These are phyloP conservation scores for Drosophila rhopaloa DNA, from an alignment of 1,140 invertebrate species.

Conservation along the genomic window DNA sequence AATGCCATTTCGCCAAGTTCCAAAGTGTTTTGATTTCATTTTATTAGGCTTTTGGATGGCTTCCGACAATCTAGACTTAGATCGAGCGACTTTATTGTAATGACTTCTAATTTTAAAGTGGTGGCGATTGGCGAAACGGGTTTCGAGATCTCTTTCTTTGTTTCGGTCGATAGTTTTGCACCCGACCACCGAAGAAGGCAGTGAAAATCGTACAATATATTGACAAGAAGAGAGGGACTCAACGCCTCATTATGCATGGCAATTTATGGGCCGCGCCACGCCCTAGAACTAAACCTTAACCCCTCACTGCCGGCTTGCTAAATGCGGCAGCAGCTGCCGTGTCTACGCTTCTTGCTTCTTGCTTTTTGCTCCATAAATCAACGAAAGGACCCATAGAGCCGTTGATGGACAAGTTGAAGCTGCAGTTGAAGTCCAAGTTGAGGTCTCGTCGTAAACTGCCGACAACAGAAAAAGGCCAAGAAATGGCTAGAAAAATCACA, in stretches of 20 bases:
- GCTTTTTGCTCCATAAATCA: slow-evolving; percentile 73
- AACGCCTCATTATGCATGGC: slow-evolving; percentile 75
- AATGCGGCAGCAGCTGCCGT: slow-evolving; percentile 73
- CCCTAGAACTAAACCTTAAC: slow-evolving; percentile 27
- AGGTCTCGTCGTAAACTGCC: slow-evolving; percentile 28
- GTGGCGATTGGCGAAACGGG: slow-evolving; percentile 14
- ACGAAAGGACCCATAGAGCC: slow-evolving; percentile 59
- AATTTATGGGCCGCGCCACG: slow-evolving; percentile 63
- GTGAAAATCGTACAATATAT: slow-evolving; percentile 40
- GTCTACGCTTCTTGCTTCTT: slow-evolving; percentile 77
- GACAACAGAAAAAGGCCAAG: slow-evolving; percentile 47
- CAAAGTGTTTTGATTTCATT: background rate
- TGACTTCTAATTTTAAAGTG: slow-evolving; percentile 30
- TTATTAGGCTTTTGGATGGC: slow-evolving; percentile 4
- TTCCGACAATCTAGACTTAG: slow-evolving; percentile 1
- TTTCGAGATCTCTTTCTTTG: slow-evolving; percentile 6
- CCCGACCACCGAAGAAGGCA: slow-evolving; percentile 36
- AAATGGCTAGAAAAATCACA: slow-evolving; percentile 72
- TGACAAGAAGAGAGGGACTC: slow-evolving; percentile 48
- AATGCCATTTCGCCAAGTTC: background rate
- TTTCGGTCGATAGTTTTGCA: background rate
- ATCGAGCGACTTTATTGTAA: slow-evolving; percentile 31
- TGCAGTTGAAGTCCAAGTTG: slow-evolving; percentile 6
- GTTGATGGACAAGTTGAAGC: slow-evolving; percentile 23
- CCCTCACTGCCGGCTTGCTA: slow-evolving; percentile 38